Evolutionary conservation across 2,888 invertebrate genomes (phyloP), one percentile per base, ranked within the genome.

Genomic region (Panzeria rudis): DNA sequence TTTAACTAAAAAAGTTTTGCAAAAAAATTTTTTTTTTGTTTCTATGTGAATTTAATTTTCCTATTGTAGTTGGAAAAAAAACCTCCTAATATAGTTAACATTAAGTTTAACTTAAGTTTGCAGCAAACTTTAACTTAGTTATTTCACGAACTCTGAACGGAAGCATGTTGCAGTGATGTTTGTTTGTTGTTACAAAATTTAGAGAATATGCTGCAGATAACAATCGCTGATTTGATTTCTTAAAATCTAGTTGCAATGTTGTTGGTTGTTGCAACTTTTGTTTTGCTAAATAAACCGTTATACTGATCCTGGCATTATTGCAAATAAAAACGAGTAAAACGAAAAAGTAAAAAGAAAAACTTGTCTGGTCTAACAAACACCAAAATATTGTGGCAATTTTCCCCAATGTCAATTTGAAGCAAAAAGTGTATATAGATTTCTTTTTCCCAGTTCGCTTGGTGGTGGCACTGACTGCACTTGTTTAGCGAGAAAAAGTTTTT

Each of bases 331-430:
- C 20, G 75, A 8, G 38, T 20, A 44, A 20, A 50, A 50, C 20
- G 17, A 47, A 47, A 17, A 47, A 47, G 47, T n/a, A 3, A 56
- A 75, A 52, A 8, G 4, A 62, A 20, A 52, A 75, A 69, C 23
- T 76, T 69, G 77, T 82, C 54, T 72, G 72, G 66, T 62, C 41
- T 44, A 73, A 76, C 68, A 56, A 81, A 73, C 73, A 59, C 32
- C 64, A 61, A 82, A 83, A 54, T 68, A 66, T 86, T 83, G 80
- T 76, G 66, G 76, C 71, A 76, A 66, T 83, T 83, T 76, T 66
- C 79, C 75, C 83, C 76, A 79, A 79, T 72, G 83, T 73, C 86
- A 79, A 59, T 64, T 79, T 76, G 71, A 76, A 79, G 66, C 66
- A 79, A 52, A 54, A 73, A 56, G 1, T 9, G 8, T 17, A 11